Evolutionary conservation across 2,797 vertebrate species (phyloP).

Genomic region (Halcyon badia): DNA sequence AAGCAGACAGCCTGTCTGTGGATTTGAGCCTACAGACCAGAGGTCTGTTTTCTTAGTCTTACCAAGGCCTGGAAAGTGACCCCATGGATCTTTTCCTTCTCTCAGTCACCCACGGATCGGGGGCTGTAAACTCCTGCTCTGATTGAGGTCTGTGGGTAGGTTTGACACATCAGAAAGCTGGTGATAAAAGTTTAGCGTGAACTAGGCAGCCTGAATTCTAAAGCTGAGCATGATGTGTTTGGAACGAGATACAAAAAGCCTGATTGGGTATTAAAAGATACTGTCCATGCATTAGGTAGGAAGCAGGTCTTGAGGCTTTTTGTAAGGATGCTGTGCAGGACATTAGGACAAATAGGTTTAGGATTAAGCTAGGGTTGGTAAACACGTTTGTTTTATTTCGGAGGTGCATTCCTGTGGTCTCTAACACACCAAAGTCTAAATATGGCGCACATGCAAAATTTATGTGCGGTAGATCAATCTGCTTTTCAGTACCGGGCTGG

Average conservation of each 20-base stretch:
- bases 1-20: slow-evolving; percentile 28
- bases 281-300: neutral
- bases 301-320: neutral
- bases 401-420: neutral
- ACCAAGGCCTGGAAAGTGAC: neutral
- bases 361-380: neutral
- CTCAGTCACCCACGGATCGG: neutral
- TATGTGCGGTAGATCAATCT: neutral
- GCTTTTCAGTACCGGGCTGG: neutral
- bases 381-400: neutral
- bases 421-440: neutral
- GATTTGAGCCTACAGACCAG: neutral
- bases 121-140: neutral
- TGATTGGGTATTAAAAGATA: neutral
- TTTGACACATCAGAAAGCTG: neutral
- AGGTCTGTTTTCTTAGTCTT: slow-evolving; percentile 37
- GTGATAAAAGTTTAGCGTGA: neutral
- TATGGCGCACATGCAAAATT: neutral
- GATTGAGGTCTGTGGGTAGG: neutral
- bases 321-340: neutral
- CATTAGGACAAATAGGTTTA: neutral
- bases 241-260: neutral
- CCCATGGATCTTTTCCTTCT: neutral
- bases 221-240: neutral
- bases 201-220: neutral